Evolutionary conservation across 92 coral and sea anemone genomes (phyloP).

Genomic region (Porites rus): DNA sequence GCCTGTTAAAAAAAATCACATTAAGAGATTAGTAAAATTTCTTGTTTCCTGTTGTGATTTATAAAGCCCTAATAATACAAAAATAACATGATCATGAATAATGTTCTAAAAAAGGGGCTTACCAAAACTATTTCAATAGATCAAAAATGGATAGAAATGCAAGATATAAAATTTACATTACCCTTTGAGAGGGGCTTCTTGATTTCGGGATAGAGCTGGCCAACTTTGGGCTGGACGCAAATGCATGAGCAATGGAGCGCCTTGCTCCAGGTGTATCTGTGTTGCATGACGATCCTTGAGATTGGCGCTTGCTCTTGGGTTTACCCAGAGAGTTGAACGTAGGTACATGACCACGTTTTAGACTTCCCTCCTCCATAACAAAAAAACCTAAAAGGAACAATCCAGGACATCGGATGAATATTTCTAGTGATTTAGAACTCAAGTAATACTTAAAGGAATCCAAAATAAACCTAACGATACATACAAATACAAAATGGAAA

Average conservation of each 20-base stretch:
- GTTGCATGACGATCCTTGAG: not conserved
- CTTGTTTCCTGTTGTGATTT: not conserved
- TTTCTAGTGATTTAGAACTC: too few species aligned
- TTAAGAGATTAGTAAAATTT: too few species aligned
- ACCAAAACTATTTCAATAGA: not conserved
- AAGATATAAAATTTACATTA: not conserved
- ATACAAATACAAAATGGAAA: too few species aligned
- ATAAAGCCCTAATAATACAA: not conserved
- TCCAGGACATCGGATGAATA: too few species aligned
- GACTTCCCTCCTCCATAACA: not conserved
- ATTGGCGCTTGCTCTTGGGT: constrained; percentile 7
- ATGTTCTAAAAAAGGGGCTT: not conserved
- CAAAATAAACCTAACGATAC: too few species aligned
- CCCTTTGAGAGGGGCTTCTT: not conserved
- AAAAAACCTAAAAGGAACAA: not conserved
- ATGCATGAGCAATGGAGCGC: too few species aligned
- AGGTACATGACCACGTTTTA: not conserved
- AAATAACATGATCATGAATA: not conserved
- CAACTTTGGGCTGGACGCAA: too few species aligned
- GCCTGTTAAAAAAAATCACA: not conserved
- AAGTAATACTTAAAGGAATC: too few species aligned
- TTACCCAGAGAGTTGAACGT: not conserved
- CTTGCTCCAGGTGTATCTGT: too few species aligned
- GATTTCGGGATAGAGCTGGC: not conserved
- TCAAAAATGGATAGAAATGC: too few species aligned